Base-by-base conservation (phyloP, 1,140 invertebrate genomes). In the Aricia agestis region DNA sequence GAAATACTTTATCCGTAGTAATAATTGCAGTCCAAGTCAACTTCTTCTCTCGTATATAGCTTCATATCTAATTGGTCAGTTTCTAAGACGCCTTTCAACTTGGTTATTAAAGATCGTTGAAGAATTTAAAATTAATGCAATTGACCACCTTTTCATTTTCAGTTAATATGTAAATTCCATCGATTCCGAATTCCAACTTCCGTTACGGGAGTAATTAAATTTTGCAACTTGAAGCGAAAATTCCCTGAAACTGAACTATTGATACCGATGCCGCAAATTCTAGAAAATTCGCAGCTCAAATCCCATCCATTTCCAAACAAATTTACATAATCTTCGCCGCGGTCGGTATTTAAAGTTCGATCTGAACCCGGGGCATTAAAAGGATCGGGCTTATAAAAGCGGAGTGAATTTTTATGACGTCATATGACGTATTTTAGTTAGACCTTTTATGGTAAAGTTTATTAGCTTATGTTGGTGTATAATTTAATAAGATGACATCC, bases 291-390 rank as follows among this genome's bases (percentile, higher is more conserved):
- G 17, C 58, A 17, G 58, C 58, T 36, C 0, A 59, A 59, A 59
- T 17, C n/a, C 18, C n/a, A 17, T 59, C 58, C 58, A 18, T 59
- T 59, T 59, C 58, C 58, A 59, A 17, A 9, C 58, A 36, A 18
- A 59, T 59, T 59, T 59, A 59, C 58, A 59, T 59, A 59, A 59
- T 59, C 58, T 59, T 59, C 58, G 6, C n/a, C 58, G 15, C 18
- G 18, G 58, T n/a, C 52, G 58, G 15, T 17, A 18, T 59, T 59
- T 59, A 17, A 59, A 59, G 58, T 59, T 18, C 7, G n/a, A 59
- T 59, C 58, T 59, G 6, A 17, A 59, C 58, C n/a, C n/a, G 58
- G 15, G 58, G 58, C 7, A 18, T 59, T 17, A 17, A 13, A 59
- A 17, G n/a, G 58, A 18, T 18, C n/a, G 18, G n/a, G 58, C 18